Evolutionary conservation across 1,140 invertebrate species (phyloP).

Genomic region (Anastatus disparis): DNA sequence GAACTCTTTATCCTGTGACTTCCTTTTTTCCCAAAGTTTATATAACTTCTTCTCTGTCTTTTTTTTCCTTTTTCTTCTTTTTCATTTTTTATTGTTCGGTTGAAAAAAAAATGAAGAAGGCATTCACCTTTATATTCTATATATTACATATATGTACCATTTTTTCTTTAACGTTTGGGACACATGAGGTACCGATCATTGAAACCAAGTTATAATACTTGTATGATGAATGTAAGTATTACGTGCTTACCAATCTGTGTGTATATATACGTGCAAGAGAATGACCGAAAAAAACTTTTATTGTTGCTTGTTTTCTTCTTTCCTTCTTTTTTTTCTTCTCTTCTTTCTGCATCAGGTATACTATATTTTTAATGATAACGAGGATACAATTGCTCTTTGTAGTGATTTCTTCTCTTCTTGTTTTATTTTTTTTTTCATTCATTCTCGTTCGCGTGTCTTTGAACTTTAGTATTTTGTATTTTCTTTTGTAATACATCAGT

Average conservation of each 20-base stretch:
- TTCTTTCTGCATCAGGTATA: too few relatives aligned
- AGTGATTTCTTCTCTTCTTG: not conserved
- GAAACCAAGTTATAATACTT: too few relatives aligned
- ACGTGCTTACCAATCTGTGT: not conserved
- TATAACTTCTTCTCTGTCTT: too few relatives aligned
- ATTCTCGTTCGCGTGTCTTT: not conserved
- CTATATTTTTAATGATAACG: not conserved
- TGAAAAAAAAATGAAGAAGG: not conserved
- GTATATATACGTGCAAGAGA: not conserved
- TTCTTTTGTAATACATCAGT: too few relatives aligned
- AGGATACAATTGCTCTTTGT: not conserved
- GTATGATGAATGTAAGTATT: too few relatives aligned
- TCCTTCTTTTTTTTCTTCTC: too few relatives aligned
- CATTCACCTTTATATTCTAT: conserved; percentile 16
- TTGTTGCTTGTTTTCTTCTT: conserved; percentile 20
- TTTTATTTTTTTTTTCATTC: not conserved
- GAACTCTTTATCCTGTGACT: conserved; percentile 11
- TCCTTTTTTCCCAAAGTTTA: conserved; percentile 33
- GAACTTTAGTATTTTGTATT: not conserved
- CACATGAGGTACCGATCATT: too few relatives aligned
- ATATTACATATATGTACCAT: not conserved
- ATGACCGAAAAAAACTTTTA: conserved; percentile 30
- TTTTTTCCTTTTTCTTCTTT: too few relatives aligned
- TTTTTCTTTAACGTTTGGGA: too few relatives aligned
- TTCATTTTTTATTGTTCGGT: conserved; percentile 12